phyloP scores from a whole-genome alignment of 53 echinoderm and acorn worm genomes.

The Henricia sp. region DNA sequence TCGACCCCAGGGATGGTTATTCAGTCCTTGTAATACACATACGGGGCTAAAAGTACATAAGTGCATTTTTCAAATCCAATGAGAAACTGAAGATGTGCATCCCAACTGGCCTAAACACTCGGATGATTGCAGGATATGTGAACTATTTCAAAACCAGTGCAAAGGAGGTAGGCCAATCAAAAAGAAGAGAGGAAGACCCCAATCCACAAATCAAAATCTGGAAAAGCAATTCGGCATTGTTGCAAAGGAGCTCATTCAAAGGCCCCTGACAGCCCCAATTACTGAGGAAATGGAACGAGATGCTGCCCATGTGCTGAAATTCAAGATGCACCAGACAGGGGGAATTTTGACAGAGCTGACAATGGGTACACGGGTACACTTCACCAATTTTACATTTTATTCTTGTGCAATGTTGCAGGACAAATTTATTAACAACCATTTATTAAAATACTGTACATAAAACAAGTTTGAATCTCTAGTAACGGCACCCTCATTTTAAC shows the following conservation, averaged over 20 bases:
- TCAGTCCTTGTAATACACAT: too few relatives aligned
- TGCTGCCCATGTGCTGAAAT: constrained; percentile 15
- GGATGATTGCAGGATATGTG: background rate
- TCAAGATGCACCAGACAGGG: background rate
- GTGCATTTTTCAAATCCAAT: too few relatives aligned
- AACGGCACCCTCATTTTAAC: too few relatives aligned
- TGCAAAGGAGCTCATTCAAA: background rate
- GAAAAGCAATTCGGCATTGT: background rate
- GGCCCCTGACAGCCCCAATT: constrained; percentile 20
- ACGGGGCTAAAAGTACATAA: too few relatives aligned
- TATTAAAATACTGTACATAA: too few relatives aligned
- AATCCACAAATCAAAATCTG: background rate
- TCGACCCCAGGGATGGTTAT: too few relatives aligned
- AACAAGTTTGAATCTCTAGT: too few relatives aligned
- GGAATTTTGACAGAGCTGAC: background rate
- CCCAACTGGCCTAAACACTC: constrained; percentile 2
- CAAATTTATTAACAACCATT: too few relatives aligned
- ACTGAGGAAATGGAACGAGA: constrained; percentile 14
- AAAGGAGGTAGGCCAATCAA: constrained; percentile 17
- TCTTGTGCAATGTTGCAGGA: too few relatives aligned
- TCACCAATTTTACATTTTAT: too few relatives aligned
- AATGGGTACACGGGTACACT: too few relatives aligned
- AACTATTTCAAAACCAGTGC: background rate
- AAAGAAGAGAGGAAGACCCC: constrained; percentile 34
- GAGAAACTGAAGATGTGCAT: background rate